Evolutionary conservation across 1,140 invertebrate genomes (phyloP), one percentile per base, ranked within the genome.

Genomic region (Caenorhabditis tropicalis): DNA sequence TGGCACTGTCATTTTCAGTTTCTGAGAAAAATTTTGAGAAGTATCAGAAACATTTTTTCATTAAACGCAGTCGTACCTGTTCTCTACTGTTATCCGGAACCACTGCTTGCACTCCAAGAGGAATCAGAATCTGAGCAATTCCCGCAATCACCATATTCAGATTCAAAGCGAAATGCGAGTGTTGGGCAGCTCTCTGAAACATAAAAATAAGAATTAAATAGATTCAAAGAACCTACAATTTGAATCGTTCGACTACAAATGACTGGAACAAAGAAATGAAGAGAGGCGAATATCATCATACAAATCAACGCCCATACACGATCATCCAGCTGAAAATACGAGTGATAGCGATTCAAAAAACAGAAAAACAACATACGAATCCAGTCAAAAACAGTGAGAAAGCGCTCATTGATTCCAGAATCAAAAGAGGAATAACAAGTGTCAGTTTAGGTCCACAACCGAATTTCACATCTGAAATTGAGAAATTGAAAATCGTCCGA

Each of bases 181-280:
- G 74, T 60, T 84, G 56, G 27, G 27, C 81, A 43, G 58, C 51
- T 46, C 86, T 79, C 85, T 86, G 53, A 60, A 85, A 53, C 83
- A 0, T 9, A 6, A 19, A 15, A 56, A 65, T 24, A 15, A n/a
- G 29, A 48, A 83, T 21, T 39, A 0, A 36, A 31, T 24, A 2
- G n/a, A 29, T n/a, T n/a, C n/a, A 0, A 0, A 33, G 5, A 16
- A 21, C 60, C 84, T 24, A 86, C 85, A 53, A 83, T 86, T 86
- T 86, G 85, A 53, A 82, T 65, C 36, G 85, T 82, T 83, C 82
- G 46, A 29, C 82, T 65, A 24, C 58, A 83, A 21, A 82, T 49
- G 9, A 86, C 82, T 15, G 82, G 82, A n/a, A 74, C 58, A 19
- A 86, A 79, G 29, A 82, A 83, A n/a, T 86, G 85, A 12, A 86